Conservation (phyloP, 2,797 vertebrate species). For the Ibycter americanus region DNA sequence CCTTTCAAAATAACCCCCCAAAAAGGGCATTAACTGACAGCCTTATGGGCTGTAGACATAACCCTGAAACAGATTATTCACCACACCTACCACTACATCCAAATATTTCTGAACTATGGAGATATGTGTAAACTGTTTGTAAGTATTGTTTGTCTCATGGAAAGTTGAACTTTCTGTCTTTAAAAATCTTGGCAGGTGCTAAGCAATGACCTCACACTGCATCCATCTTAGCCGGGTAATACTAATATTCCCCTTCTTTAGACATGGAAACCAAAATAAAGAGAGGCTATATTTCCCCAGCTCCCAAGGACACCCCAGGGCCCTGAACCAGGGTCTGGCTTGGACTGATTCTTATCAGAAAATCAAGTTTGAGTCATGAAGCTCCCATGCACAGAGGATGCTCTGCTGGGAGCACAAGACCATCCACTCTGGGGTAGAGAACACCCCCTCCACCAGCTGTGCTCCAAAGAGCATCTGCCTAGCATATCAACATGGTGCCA, state of each 20-base stretch:
- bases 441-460: background rate
- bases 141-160: constrained; percentile 36
- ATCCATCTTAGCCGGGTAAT: background rate
- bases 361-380: background rate
- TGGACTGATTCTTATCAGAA: background rate
- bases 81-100: background rate
- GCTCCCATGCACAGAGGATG: background rate
- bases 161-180: constrained; percentile 19
- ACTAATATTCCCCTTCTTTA: constrained; percentile 30
- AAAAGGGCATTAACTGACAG: background rate
- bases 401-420: background rate
- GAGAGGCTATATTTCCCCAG: background rate
- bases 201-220: constrained; percentile 15
- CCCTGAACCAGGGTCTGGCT: background rate
- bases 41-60: background rate
- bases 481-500: background rate
- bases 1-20: background rate
- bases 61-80: background rate
- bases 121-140: background rate
- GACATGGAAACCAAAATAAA: constrained; percentile 20
- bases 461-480: background rate
- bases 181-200: constrained; percentile 42
- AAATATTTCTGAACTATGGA: background rate
- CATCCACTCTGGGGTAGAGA: background rate
- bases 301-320: background rate